Conservation (phyloP, 1,140 invertebrate genomes). For the Cydia strobilella region DNA sequence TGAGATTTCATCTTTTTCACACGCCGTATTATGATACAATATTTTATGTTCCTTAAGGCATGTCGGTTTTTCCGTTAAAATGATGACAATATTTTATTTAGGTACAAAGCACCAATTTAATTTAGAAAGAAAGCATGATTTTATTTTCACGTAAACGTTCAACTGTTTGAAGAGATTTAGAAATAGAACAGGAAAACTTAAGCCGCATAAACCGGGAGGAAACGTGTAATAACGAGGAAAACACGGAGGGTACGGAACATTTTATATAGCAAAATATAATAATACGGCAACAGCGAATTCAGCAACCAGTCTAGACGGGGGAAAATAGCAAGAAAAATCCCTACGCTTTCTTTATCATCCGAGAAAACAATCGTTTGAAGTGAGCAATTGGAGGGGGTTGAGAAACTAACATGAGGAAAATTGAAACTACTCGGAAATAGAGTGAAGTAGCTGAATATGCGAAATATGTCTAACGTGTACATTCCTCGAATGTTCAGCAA, state of each 20-base stretch:
- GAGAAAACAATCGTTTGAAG: conserved; percentile 33
- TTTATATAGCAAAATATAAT: conserved; percentile 41
- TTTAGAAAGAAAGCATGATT: neutral
- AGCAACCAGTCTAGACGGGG: conserved; percentile 38
- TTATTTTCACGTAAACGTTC: neutral
- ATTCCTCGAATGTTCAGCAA: neutral
- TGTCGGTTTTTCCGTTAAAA: too few relatives aligned
- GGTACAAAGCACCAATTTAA: neutral
- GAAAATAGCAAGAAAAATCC: conserved; percentile 36
- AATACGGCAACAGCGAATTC: conserved; percentile 35
- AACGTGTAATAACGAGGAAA: conserved; percentile 32
- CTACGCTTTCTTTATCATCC: conserved; percentile 34
- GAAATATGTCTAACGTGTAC: conserved; percentile 4
- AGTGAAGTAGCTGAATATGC: neutral
- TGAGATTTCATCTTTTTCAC: too few relatives aligned
- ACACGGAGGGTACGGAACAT: conserved; percentile 38
- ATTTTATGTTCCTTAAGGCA: neutral
- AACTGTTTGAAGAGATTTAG: conserved; percentile 10
- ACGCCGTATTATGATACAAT: neutral
- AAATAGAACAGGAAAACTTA: conserved; percentile 26
- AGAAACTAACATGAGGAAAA: conserved; percentile 8
- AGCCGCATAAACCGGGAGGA: conserved; percentile 17
- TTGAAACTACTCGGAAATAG: neutral
- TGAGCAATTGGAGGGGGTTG: neutral
- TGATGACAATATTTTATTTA: neutral